Percentiles rank a stretch among this genome's conserved stretches.
phyloP scores from a whole-genome alignment of 2,113 vertebrate genomes.

The Albula goreensis region DNA sequence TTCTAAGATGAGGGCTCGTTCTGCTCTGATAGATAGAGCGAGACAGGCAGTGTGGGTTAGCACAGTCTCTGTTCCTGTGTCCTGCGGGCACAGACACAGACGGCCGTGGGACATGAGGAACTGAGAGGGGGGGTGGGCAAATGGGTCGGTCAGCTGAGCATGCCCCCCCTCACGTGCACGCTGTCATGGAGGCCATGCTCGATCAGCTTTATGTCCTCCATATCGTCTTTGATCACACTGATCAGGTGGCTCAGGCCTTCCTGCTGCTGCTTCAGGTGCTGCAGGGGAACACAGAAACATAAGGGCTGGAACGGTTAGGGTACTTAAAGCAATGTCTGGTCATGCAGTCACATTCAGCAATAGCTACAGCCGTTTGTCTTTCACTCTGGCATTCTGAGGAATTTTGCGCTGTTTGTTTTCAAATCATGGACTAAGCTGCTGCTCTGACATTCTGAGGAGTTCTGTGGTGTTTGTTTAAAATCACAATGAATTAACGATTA shows the following conservation, averaged over 20 bases:
- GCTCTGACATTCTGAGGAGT: too few relatives aligned
- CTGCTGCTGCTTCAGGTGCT: conserved; percentile 97
- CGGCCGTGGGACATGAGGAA: not conserved
- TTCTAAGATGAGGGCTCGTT: not conserved
- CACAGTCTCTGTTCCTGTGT: not conserved
- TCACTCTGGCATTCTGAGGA: too few relatives aligned
- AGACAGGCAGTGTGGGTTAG: not conserved
- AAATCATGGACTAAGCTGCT: too few relatives aligned
- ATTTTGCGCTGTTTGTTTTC: too few relatives aligned
- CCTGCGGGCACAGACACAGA: too few relatives aligned
- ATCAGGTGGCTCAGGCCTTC: conserved; percentile 94
- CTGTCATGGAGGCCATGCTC: conserved; percentile 89
- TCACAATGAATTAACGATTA: too few relatives aligned
- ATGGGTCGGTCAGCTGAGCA: conserved; percentile 78
- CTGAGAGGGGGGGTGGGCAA: not conserved
- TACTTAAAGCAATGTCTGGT: not conserved
- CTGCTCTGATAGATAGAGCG: not conserved
- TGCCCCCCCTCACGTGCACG: conserved; percentile 81
- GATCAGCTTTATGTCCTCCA: conserved; percentile 94
- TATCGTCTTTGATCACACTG: conserved; percentile 91
- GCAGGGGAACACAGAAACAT: conserved; percentile 30
- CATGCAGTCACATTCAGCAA: not conserved
- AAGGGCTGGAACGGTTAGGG: not conserved
- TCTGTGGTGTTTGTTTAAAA: too few relatives aligned
- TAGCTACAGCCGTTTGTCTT: too few relatives aligned